phyloP scores from a whole-genome alignment of 2,113 vertebrate species.

The Rutilus rutilus region DNA sequence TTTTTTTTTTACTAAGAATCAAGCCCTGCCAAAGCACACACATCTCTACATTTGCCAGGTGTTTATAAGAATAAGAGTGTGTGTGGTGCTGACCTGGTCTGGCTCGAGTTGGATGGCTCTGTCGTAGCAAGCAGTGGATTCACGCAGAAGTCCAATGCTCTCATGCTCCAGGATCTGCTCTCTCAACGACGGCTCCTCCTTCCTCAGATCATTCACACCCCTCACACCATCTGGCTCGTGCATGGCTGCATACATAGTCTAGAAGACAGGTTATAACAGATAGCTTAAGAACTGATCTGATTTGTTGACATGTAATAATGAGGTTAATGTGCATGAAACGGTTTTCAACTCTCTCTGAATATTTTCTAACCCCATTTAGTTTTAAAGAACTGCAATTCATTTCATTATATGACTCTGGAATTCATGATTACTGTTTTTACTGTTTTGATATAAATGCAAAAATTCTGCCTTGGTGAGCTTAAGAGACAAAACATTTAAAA shows the following conservation, averaged over 20 bases:
- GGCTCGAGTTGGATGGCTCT: slow-evolving; percentile 95
- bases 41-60: background rate
- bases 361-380: background rate
- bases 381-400: background rate
- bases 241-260: slow-evolving; percentile 93
- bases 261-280: background rate
- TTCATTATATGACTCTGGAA: background rate
- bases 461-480: background rate
- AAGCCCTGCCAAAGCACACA: background rate
- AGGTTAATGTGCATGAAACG: background rate
- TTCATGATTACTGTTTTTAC: background rate
- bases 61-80: background rate
- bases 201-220: slow-evolving; percentile 92
- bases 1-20: too few species aligned
- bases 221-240: slow-evolving; percentile 96
- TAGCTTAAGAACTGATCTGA: background rate
- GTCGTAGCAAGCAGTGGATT: slow-evolving; percentile 97
- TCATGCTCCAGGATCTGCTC: slow-evolving; percentile 98
- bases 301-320: background rate
- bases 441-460: background rate
- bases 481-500: background rate
- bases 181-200: slow-evolving; percentile 90
- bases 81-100: slow-evolving; percentile 81
- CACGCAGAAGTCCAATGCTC: slow-evolving; percentile 92
- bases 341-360: background rate